These are phyloP conservation scores for Zaprionus lachaisei DNA, from an alignment of 1,140 invertebrate species.

Conservation along the genomic window DNA sequence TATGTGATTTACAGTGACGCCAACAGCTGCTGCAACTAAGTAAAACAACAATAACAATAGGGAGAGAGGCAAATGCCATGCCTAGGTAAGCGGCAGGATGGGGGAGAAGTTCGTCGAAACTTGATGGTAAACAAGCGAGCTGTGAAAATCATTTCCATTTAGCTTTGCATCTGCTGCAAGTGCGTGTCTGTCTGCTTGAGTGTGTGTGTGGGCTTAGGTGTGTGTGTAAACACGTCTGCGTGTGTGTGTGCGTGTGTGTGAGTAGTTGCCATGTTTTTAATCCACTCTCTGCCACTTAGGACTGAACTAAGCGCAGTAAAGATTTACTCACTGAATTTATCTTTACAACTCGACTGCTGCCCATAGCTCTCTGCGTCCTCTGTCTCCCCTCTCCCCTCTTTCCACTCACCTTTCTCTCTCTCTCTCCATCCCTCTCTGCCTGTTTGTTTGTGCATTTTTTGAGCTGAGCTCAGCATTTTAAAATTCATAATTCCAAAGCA, in stretches of 20 bases:
- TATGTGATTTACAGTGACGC: background rate
- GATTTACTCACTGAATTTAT: conserved; percentile 46
- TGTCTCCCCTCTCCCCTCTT: background rate
- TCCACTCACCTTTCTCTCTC: too few relatives aligned
- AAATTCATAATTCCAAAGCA: conserved; percentile 57
- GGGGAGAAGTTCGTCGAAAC: conserved; percentile 1
- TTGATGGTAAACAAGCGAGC: conserved; percentile 43
- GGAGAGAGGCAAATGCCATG: background rate
- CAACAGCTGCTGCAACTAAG: conserved; percentile 1
- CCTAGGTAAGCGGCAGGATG: background rate
- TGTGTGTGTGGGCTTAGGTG: conserved; percentile 12
- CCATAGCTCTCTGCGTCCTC: too few relatives aligned
- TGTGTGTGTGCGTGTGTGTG: conserved; percentile 1
- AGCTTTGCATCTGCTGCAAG: conserved; percentile 19
- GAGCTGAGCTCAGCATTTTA: conserved; percentile 32
- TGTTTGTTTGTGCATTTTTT: background rate
- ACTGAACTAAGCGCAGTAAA: conserved; percentile 53
- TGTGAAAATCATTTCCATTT: conserved; percentile 64
- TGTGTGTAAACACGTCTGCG: conserved; percentile 17
- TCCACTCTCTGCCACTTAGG: conserved; percentile 75
- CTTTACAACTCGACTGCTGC: background rate
- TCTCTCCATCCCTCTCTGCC: background rate
- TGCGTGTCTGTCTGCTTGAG: background rate
- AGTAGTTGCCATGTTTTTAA: conserved; percentile 73
- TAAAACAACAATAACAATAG: background rate